Evolutionary conservation across 2,888 invertebrate genomes (phyloP), one percentile per base, ranked within the genome.

Genomic region (Temnothorax unifasciatus): DNA sequence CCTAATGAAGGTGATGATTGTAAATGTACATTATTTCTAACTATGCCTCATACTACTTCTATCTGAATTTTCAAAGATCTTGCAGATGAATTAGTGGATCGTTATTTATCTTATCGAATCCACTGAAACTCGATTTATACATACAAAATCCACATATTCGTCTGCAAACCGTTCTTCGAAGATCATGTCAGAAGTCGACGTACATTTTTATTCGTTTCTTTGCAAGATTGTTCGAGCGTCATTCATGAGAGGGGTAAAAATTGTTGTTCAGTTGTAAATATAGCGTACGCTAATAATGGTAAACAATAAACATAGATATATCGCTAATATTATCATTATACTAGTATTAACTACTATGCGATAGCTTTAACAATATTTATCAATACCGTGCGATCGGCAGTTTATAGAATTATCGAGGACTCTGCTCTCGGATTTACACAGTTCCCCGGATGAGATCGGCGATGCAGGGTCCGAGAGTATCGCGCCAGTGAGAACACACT

Each of bases 181-280:
- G 82, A 25, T 89, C 83, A 86, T 13, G 52, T 86, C 6, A 79
- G 74, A 82, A 89, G 83, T 68, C 5, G 13, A 74, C 47, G 69
- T 81, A 75, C 41, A 79, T 86, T 87, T 89, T 21, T 84, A 79
- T 87, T 86, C 69, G 81, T 86, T 88, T 84, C 75, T 83, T 69
- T 74, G 79, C 69, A 74, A 85, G 44, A 86, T 87, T 68, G 57
- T 87, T 87, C 83, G 83, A 86, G 77, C 81, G 85, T 84, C 85
- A 87, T 90, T 87, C 82, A 63, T 87, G 85, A 89, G 87, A 90
- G 86, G 86, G 90, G 86, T 86, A 86, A 87, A 89, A 90, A 89
- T 93, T 93, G 93, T 94, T 94, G 90, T 93, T 94, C 92, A 92
- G 92, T 93, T 94, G 94, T 94, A 94, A 93, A 94, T 94, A 94